phyloP scores from a whole-genome alignment of 2,888 invertebrate species.

The Teinopalpus imperialis region DNA sequence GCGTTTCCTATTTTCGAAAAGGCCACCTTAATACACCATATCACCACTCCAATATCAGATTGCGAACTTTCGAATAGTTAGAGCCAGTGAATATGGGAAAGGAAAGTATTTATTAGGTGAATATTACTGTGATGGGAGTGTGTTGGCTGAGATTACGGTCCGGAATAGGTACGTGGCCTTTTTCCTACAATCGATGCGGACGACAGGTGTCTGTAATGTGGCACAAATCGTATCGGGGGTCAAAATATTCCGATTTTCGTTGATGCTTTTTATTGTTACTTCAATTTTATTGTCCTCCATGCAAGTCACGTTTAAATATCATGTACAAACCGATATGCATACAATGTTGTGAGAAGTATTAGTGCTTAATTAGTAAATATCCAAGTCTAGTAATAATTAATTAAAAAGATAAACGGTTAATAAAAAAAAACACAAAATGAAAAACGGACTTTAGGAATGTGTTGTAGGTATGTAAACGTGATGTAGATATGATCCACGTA shows the following conservation, averaged over 20 bases:
- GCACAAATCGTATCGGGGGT: slow-evolving; percentile 55
- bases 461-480: no score
- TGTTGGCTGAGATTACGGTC: slow-evolving; percentile 57
- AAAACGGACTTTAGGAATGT: no score
- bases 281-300: slow-evolving; percentile 7
- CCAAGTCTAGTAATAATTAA: no score
- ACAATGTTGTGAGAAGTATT: background rate
- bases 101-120: slow-evolving; percentile 73
- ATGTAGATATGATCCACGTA: slow-evolving; percentile 41
- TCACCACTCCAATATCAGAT: slow-evolving; percentile 43
- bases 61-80: slow-evolving; percentile 46
- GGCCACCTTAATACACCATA: background rate
- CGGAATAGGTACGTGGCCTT: slow-evolving; percentile 45
- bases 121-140: slow-evolving; percentile 61
- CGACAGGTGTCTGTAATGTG: slow-evolving; percentile 71
- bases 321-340: background rate
- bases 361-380: no score
- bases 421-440: no score
- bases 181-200: slow-evolving; percentile 53
- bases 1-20: background rate
- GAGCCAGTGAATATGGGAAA: slow-evolving; percentile 31
- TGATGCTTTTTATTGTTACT: slow-evolving; percentile 15
- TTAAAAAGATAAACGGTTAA: no score
- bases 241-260: slow-evolving; percentile 19
- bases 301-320: background rate